phyloP scores from a whole-genome alignment of 2,888 invertebrate species.

The Iselma pallidipennis region DNA sequence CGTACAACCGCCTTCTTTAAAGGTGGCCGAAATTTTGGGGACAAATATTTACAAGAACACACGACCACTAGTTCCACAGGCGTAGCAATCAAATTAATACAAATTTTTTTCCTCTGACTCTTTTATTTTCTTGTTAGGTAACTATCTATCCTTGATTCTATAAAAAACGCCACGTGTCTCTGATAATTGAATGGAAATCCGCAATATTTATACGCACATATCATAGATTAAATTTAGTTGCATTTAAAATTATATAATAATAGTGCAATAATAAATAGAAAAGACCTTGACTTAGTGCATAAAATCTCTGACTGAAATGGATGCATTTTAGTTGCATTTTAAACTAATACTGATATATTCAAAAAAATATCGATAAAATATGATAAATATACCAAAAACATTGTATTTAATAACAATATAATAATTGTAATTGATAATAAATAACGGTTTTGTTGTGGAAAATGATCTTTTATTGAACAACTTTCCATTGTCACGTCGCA shows the following conservation, averaged over 20 bases:
- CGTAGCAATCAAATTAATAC: no score
- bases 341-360: not conserved
- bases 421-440: no score
- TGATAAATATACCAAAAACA: no score
- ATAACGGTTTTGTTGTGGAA: no score
- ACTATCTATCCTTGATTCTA: not conserved
- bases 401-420: no score
- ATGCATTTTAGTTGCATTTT: not conserved
- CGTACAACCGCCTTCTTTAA: no score
- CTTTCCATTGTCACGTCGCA: no score
- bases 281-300: not conserved
- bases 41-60: no score
- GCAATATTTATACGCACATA: not conserved
- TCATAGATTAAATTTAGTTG: constrained; percentile 1
- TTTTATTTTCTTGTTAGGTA: not conserved
- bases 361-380: not conserved
- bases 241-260: not conserved
- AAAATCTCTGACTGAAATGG: not conserved
- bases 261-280: not conserved
- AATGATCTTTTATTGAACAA: no score
- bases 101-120: no score
- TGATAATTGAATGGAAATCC: not conserved
- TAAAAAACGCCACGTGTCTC: not conserved
- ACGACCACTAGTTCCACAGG: no score
- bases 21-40: no score